Evolutionary conservation across 2,113 vertebrate genomes (phyloP).

Genomic region (Cyanistes caeruleus): DNA sequence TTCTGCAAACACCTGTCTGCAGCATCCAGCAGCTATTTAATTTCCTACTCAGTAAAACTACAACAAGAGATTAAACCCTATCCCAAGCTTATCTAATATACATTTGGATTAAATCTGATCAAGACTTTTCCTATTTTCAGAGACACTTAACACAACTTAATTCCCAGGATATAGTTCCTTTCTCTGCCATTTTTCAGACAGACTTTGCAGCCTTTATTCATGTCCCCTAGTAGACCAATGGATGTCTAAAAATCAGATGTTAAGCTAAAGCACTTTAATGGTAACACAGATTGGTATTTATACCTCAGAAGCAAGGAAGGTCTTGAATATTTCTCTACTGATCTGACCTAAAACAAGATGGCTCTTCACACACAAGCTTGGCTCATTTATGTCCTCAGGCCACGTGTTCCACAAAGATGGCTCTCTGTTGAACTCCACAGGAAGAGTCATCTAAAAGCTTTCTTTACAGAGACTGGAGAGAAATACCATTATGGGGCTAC

Average conservation of each 20-base stretch:
- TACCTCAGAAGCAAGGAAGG: neutral
- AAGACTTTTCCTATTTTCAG: neutral
- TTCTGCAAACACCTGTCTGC: slow-evolving; percentile 30
- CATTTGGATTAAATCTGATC: neutral
- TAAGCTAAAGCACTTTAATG: neutral
- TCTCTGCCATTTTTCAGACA: neutral
- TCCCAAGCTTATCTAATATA: neutral
- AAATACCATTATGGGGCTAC: neutral
- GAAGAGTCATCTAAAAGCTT: neutral
- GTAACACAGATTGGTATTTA: rapidly evolving
- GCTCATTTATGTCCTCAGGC: neutral
- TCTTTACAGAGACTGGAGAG: neutral
- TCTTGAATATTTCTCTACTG: neutral
- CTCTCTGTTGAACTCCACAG: neutral
- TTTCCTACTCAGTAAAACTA: neutral
- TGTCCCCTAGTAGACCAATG: neutral
- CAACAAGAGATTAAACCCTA: neutral
- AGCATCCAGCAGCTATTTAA: neutral
- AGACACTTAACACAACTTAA: neutral
- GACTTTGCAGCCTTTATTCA: neutral
- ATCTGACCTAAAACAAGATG: neutral
- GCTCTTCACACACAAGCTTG: neutral
- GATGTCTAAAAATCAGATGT: neutral
- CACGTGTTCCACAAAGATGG: neutral
- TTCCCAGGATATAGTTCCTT: neutral